Conservation (phyloP, 2,888 invertebrate genomes). For the Andrena dorsata region DNA sequence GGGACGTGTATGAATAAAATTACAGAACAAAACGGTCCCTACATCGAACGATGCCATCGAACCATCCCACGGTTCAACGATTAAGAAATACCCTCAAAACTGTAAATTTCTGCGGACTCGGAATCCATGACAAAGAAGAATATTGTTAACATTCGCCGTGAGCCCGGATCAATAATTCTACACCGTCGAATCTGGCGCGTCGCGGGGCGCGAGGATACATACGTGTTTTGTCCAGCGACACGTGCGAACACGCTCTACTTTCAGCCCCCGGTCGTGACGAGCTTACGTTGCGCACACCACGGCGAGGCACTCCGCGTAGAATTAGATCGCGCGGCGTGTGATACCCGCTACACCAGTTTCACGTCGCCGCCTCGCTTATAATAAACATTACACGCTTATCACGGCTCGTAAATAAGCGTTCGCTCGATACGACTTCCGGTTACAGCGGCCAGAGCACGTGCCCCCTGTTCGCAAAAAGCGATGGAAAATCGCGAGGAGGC, state of each 20-base stretch:
- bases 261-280: conserved; percentile 1
- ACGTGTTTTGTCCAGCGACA: conserved; percentile 41
- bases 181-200: no score
- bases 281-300: conserved; percentile 11
- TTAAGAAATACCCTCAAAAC: no score
- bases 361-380: not conserved
- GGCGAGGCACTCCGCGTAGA: not conserved
- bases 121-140: no score
- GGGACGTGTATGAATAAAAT: no score
- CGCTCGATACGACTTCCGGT: not conserved
- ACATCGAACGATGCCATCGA: no score
- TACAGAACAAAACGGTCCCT: no score
- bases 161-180: no score
- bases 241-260: conserved; percentile 37
- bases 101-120: no score
- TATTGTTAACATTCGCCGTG: no score
- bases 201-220: not conserved
- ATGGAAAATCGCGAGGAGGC: conserved; percentile 41
- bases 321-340: conserved; percentile 17
- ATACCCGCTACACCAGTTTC: conserved; percentile 11
- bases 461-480: conserved; percentile 53
- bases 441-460: conserved; percentile 47
- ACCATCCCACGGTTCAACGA: no score
- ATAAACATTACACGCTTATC: conserved; percentile 14
- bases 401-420: conserved; percentile 6